phyloP scores from a whole-genome alignment of 2,113 vertebrate species.

The Neolamprologus modestus region DNA sequence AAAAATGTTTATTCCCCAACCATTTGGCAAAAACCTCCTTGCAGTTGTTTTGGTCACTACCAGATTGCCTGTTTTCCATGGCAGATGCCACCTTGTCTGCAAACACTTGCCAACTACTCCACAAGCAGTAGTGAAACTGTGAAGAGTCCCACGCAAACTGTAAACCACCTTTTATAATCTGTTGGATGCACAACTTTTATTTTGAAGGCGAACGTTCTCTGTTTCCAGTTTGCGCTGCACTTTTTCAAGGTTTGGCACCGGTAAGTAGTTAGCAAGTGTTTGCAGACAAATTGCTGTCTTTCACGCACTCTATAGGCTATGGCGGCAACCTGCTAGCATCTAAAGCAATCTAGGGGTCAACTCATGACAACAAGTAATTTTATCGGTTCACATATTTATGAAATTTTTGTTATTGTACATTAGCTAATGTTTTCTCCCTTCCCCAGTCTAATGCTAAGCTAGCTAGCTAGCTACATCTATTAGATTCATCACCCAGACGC shows the following conservation, averaged over 20 bases:
- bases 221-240: not conserved
- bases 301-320: not conserved
- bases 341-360: not conserved
- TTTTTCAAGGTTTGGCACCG: not conserved
- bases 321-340: not conserved
- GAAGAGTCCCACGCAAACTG: not conserved
- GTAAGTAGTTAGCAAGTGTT: not conserved
- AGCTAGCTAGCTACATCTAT: not conserved
- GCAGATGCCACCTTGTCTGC: not conserved
- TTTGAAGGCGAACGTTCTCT: not conserved
- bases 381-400: not conserved
- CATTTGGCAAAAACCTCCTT: not conserved
- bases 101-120: not conserved
- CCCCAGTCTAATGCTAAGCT: not conserved
- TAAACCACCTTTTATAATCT: not conserved
- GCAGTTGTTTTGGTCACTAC: not conserved
- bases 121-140: not conserved
- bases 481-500: not conserved
- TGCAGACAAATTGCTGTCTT: not conserved
- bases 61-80: not conserved
- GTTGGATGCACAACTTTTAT: not conserved
- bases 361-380: not conserved
- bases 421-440: not conserved
- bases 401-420: not conserved
- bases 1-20: not conserved